phyloP scores from a whole-genome alignment of 2,888 invertebrate genomes.

The Platycnemis pennipes region DNA sequence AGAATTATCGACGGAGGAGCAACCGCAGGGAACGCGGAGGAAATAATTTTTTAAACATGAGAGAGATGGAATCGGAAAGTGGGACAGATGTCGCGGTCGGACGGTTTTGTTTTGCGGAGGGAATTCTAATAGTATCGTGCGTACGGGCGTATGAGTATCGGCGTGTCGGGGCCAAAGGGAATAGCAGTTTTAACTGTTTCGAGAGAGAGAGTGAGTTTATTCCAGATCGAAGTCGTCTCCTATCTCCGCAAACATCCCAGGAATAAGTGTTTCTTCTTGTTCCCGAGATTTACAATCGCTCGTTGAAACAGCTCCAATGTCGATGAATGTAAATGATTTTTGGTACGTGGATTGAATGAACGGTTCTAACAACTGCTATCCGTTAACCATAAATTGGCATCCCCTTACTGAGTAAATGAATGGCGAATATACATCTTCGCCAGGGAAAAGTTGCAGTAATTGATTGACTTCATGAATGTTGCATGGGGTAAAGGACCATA shows the following conservation, averaged over 20 bases:
- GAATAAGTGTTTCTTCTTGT: not conserved
- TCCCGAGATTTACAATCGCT: not conserved
- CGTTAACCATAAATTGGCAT: no score
- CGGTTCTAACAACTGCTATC: not conserved
- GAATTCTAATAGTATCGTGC: slow-evolving; percentile 22
- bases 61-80: not conserved
- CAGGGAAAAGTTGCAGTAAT: no score
- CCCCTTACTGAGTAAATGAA: no score
- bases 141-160: not conserved
- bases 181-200: not conserved
- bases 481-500: no score
- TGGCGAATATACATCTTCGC: no score
- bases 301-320: not conserved
- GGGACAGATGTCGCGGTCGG: not conserved
- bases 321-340: not conserved
- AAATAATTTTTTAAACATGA: not conserved
- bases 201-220: not conserved
- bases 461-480: no score
- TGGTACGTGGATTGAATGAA: not conserved
- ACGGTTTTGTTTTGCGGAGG: not conserved
- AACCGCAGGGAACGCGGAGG: not conserved
- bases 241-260: not conserved
- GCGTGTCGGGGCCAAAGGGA: not conserved
- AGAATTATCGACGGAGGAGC: not conserved
- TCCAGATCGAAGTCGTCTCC: not conserved